A percentile compares a stretch with the other conserved stretches of the same genome.
Conservation (phyloP, 1,140 invertebrate genomes). For the Pseudomyrmex flavicornis region DNA sequence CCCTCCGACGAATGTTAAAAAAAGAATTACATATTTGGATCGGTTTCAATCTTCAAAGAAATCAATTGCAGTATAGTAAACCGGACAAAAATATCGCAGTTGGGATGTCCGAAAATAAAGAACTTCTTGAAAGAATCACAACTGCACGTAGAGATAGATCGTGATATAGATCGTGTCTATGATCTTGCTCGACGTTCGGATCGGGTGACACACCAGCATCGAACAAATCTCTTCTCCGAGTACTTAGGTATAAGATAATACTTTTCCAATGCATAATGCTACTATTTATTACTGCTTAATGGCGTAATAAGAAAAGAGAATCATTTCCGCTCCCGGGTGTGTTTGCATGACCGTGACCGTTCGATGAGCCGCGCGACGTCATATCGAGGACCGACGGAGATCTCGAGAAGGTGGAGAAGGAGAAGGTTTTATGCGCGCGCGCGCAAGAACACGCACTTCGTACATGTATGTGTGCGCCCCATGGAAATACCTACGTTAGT, state of each 20-base stretch:
- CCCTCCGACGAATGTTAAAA: background rate
- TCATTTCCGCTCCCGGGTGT: background rate
- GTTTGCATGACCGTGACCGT: constrained; percentile 49
- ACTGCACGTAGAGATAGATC: background rate
- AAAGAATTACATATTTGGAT: background rate
- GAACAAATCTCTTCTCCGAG: background rate
- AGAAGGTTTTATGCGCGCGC: background rate
- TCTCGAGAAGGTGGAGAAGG: background rate
- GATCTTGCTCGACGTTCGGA: background rate
- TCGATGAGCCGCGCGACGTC: constrained; percentile 13
- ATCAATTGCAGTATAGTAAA: background rate
- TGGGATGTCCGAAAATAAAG: constrained; percentile 4
- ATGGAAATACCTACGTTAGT: constrained; percentile 80
- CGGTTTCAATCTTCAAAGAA: background rate
- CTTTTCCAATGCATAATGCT: background rate
- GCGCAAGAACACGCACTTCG: background rate
- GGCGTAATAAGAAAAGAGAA: background rate
- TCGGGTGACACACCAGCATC: background rate
- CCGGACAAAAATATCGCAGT: constrained; percentile 9
- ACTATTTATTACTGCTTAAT: background rate
- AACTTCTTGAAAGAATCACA: background rate
- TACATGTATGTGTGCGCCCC: constrained; percentile 13
- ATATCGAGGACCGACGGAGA: constrained; percentile 14
- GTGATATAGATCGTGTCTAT: background rate
- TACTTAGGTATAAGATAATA: background rate